These are phyloP conservation scores for Coecobrya sp. DNA, from an alignment of 2,888 invertebrate species.

Conservation along the genomic window DNA sequence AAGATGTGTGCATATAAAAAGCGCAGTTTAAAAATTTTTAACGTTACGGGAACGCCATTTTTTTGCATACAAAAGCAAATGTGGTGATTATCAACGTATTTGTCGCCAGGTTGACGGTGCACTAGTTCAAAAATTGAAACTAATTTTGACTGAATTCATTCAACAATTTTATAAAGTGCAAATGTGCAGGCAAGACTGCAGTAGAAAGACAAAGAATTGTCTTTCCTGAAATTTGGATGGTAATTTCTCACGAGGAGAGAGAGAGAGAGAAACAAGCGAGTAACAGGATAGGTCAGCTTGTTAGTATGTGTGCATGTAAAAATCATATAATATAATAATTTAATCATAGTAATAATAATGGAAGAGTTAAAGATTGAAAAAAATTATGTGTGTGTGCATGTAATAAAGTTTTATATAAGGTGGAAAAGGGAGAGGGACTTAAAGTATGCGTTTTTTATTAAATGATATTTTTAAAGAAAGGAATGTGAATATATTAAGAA, in stretches of 20 bases:
- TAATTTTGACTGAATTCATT: not conserved
- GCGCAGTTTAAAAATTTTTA: slow-evolving; percentile 22
- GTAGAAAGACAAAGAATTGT: not conserved
- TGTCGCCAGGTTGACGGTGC: not conserved
- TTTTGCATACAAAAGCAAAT: not conserved
- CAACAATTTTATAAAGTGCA: slow-evolving; percentile 18
- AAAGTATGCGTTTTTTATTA: not conserved
- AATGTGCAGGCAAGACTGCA: no score
- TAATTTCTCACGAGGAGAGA: slow-evolving; percentile 59
- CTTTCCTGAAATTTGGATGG: slow-evolving; percentile 55
- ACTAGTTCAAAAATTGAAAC: not conserved
- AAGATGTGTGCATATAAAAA: not conserved
- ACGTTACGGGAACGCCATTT: slow-evolving; percentile 34
- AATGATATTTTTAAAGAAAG: not conserved
- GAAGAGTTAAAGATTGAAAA: not conserved
- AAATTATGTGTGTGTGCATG: not conserved
- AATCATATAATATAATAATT: no score
- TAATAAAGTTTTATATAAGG: not conserved
- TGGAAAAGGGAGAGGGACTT: not conserved
- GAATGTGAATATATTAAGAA: not conserved
- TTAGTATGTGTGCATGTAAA: not conserved
- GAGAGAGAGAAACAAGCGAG: not conserved
- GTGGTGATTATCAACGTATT: not conserved
- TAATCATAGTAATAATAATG: not conserved
- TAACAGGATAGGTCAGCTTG: slow-evolving; percentile 31